A percentile compares a stretch with the other conserved stretches of the same genome.
Conservation (phyloP, 2,888 invertebrate genomes). For the Chirona hameri region DNA sequence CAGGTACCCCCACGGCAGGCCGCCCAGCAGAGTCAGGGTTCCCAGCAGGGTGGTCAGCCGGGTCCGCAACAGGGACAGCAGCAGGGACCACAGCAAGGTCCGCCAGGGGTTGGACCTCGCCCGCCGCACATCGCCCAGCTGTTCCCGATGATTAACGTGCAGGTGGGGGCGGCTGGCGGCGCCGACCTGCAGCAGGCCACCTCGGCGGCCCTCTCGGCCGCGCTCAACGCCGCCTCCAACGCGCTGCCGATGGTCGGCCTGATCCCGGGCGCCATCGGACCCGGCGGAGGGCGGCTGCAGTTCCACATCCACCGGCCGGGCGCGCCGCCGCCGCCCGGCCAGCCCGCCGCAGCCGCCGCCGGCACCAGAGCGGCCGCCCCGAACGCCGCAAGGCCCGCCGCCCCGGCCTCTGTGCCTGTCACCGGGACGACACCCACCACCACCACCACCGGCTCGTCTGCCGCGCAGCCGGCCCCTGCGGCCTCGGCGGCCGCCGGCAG, state of each 20-base stretch:
- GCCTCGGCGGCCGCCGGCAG: background rate
- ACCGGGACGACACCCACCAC: no score
- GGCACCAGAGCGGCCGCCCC: background rate
- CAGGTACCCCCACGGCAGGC: slow-evolving; percentile 10
- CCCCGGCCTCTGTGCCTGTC: no score
- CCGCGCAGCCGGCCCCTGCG: background rate
- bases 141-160: slow-evolving; percentile 12
- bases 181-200: background rate
- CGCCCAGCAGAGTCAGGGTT: slow-evolving; percentile 4
- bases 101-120: slow-evolving; percentile 25
- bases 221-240: slow-evolving; percentile 26
- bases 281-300: background rate
- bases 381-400: background rate
- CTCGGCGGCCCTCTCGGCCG: slow-evolving; percentile 23
- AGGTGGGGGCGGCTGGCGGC: slow-evolving; percentile 1
- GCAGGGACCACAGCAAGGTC: slow-evolving; percentile 39
- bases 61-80: slow-evolving; percentile 38
- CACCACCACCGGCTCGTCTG: slow-evolving; percentile 27
- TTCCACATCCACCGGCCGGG: slow-evolving; percentile 29
- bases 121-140: slow-evolving; percentile 10
- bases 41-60: slow-evolving; percentile 22
- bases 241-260: slow-evolving; percentile 22
- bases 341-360: slow-evolving; percentile 28
- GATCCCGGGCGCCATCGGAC: background rate
- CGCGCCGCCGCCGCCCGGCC: background rate